Base-by-base conservation (phyloP, 1,140 invertebrate species). In the Temnothorax nylanderi region DNA sequence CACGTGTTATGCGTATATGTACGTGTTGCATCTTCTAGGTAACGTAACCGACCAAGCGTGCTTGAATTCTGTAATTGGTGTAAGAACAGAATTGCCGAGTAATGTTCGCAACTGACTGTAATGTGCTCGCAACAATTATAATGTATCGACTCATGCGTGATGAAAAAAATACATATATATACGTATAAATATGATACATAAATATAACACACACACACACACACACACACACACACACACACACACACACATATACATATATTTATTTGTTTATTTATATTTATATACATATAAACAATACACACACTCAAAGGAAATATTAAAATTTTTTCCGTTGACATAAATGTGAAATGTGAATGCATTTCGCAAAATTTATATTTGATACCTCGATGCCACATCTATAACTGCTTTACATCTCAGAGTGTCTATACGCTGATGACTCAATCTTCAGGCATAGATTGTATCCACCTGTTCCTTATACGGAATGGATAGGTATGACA, bases 401-500 rank as follows among this genome's bases (percentile, higher is more conserved):
- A 8, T 11, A 64, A 81, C 58, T 60, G 11, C 18, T 58, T 47
- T 16, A 16, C 51, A 26, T 72, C 21, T 44, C 21, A 8, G 6
- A n/a, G 1, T 60, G 18, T 49, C 41, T 26, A n/a, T 58, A 32
- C 7, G 2, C 41, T 62, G 67, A 74, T 84, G 80, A 75, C 80
- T 85, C 74, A 85, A 88, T 80, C 82, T 37, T 71, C 34, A 16
- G n/a, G 44, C 44, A 13, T 54, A 77, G 76, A 87, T 85, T 75
- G 47, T 75, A 56, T 87, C 72, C 74, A 74, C 86, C 72, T 82
- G 72, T 85, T 85, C 60, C 62, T 85, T 64, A 44, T 74, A 60
- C 54, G 51, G 54, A 58, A 60, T 34, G 54, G 64, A 34, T 37
- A 69, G 75, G 56, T 60, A 34, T 49, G 69, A 84, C 44, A 82